Conservation (phyloP, 2,888 invertebrate species). For the Xestia xanthographa region DNA sequence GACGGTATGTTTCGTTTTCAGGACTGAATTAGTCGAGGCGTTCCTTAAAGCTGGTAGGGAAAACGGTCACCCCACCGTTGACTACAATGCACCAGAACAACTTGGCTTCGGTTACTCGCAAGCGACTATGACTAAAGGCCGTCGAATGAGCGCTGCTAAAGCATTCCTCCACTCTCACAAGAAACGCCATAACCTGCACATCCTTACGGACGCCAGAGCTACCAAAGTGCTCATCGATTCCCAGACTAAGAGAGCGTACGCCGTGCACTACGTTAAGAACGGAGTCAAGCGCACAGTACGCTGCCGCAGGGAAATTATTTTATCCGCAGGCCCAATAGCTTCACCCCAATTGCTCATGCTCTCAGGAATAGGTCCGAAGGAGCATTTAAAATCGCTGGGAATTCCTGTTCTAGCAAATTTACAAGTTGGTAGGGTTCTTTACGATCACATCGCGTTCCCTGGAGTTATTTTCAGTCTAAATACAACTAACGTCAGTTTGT, state of each 20-base stretch:
- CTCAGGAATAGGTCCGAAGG: slow-evolving; percentile 92
- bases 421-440: slow-evolving; percentile 92
- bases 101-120: slow-evolving; percentile 91
- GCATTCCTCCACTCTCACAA: slow-evolving; percentile 92
- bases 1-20: slow-evolving; percentile 70
- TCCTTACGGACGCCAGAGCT: slow-evolving; percentile 83
- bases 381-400: slow-evolving; percentile 89
- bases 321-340: slow-evolving; percentile 96
- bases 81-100: slow-evolving; percentile 91
- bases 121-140: slow-evolving; percentile 90
- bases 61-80: slow-evolving; percentile 90
- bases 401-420: slow-evolving; percentile 92
- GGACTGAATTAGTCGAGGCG: slow-evolving; percentile 88
- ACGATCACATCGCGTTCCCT: slow-evolving; percentile 91
- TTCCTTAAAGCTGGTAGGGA: slow-evolving; percentile 90
- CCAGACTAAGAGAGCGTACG: slow-evolving; percentile 91
- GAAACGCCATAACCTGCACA: slow-evolving; percentile 91
- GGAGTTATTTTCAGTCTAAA: slow-evolving; percentile 87
- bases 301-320: slow-evolving; percentile 94
- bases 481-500: slow-evolving; percentile 83
- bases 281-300: slow-evolving; percentile 87
- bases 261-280: slow-evolving; percentile 92
- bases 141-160: slow-evolving; percentile 92
- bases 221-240: slow-evolving; percentile 88
- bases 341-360: slow-evolving; percentile 98